phyloP scores from a whole-genome alignment of 1,140 invertebrate genomes.

The Halesus radiatus region DNA sequence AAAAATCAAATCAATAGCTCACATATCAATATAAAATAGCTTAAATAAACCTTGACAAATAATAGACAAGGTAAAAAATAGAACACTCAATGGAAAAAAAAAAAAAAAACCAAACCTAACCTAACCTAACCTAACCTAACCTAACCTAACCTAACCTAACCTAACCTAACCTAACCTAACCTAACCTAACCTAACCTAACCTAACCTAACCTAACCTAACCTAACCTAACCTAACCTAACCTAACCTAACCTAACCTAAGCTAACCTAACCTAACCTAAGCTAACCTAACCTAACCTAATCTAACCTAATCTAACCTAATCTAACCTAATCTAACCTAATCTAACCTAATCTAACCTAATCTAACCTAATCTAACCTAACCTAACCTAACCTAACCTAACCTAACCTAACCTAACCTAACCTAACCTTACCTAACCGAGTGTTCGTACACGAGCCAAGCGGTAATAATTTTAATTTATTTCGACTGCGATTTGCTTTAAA shows the following conservation, averaged over 20 bases:
- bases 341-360: neutral
- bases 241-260: neutral
- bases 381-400: neutral
- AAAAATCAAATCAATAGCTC: too few relatives aligned
- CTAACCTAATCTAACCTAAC: neutral
- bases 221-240: neutral
- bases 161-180: neutral
- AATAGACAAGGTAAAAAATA: too few relatives aligned
- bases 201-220: neutral
- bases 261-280: neutral
- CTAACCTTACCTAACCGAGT: neutral
- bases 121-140: neutral
- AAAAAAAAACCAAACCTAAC: neutral
- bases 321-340: neutral
- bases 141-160: neutral
- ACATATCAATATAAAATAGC: too few relatives aligned
- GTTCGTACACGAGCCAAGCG: too few relatives aligned
- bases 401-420: neutral
- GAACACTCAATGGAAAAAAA: too few relatives aligned
- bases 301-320: neutral
- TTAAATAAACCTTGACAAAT: too few relatives aligned
- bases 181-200: neutral
- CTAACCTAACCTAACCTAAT: neutral
- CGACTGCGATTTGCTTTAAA: too few relatives aligned
- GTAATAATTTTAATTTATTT: too few relatives aligned